These are phyloP conservation scores for Xylophagus ater DNA, from an alignment of 2,888 invertebrate genomes.

Conservation along the genomic window DNA sequence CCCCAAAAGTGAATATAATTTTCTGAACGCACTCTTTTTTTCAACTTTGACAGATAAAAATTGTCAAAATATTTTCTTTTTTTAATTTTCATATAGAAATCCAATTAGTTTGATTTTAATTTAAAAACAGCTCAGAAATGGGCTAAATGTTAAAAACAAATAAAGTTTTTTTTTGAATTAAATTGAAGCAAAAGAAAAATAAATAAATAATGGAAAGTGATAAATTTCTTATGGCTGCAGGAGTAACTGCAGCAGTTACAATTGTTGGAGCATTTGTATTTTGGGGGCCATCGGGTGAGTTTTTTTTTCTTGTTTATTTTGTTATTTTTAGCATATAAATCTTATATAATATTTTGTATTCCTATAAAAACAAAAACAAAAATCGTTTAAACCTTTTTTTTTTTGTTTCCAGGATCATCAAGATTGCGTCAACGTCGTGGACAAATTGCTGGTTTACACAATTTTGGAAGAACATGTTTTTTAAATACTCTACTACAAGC, in stretches of 20 bases:
- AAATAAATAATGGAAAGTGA: conserved; percentile 47
- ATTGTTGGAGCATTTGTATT: conserved; percentile 75
- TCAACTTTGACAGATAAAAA: too few relatives aligned
- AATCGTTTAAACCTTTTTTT: conserved; percentile 7
- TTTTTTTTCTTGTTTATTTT: too few relatives aligned
- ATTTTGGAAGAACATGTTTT: conserved; percentile 88
- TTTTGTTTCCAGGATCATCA: conserved; percentile 27
- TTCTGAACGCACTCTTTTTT: too few relatives aligned
- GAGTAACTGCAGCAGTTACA: conserved; percentile 62
- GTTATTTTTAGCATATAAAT: conserved; percentile 7
- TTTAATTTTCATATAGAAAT: too few relatives aligned
- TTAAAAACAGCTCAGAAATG: too few relatives aligned
- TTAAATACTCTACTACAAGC: conserved; percentile 85
- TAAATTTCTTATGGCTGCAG: conserved; percentile 65
- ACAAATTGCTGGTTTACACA: conserved; percentile 74
- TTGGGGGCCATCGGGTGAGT: conserved; percentile 50
- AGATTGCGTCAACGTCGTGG: conserved; percentile 53
- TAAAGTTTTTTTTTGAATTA: too few relatives aligned
- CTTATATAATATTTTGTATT: conserved; percentile 10
- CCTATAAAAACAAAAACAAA: neutral
- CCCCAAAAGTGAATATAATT: too few relatives aligned
- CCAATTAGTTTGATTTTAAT: too few relatives aligned
- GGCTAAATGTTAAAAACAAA: too few relatives aligned
- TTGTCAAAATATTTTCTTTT: too few relatives aligned
- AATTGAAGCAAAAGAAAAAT: too few relatives aligned